phyloP scores from a whole-genome alignment of 2,113 vertebrate species.

The Grammomys dolichurus region DNA sequence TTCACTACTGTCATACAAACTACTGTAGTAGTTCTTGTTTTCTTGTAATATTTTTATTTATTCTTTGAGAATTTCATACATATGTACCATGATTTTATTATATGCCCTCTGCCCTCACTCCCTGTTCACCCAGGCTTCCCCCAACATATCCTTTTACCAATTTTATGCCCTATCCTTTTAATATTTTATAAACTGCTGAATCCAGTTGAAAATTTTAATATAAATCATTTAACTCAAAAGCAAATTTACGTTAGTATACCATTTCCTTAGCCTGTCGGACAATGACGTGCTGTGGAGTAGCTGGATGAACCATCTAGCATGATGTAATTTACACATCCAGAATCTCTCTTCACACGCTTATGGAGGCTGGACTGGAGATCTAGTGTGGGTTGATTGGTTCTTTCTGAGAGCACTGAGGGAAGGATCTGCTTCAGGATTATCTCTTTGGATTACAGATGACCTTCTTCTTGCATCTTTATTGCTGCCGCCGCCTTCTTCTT shows the following conservation, averaged over 20 bases:
- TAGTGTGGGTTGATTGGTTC: background rate
- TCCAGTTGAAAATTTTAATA: background rate
- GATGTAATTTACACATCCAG: background rate
- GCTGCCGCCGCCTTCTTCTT: background rate
- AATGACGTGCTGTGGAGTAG: background rate
- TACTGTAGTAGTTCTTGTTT: background rate
- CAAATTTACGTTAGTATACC: background rate
- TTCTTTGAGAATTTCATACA: background rate
- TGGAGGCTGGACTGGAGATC: background rate
- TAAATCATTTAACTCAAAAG: background rate
- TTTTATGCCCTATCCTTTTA: background rate
- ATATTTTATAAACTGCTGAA: background rate
- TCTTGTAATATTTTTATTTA: background rate
- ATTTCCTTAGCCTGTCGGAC: background rate
- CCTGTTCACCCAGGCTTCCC: background rate
- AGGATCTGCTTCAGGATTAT: background rate
- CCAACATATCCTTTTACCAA: background rate
- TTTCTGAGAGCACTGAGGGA: background rate
- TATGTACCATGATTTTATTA: background rate
- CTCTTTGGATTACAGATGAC: background rate
- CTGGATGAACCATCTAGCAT: no score
- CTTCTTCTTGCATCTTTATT: background rate
- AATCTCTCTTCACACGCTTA: background rate
- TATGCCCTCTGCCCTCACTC: background rate
- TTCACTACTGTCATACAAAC: background rate